Evolutionary conservation across 2,113 vertebrate species (phyloP), one percentile per base, ranked within the genome.

Genomic region (Channa argus): DNA sequence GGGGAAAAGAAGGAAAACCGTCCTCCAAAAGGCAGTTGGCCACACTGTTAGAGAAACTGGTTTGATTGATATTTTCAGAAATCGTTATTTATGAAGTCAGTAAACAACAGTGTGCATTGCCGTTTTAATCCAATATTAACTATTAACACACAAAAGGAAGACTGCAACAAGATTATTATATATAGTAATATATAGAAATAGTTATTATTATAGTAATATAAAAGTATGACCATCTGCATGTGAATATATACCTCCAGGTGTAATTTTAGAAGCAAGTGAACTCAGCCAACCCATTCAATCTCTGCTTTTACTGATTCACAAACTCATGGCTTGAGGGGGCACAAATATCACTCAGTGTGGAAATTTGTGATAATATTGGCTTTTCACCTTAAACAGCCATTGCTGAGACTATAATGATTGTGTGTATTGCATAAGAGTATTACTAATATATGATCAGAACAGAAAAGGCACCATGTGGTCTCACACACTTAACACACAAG

Each of bases 261-360:
- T 24, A 24, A 24, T 24, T 1, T 24, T 24, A 24, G 24, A 24
- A 24, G 24, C 24, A 24, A 24, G 24, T 24, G 24, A 24, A 24
- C 24, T 24, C 24, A 24, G 24, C 24, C 24, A 24, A 62, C 38
- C 24, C 33, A 8, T 33, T 14, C 37, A 39, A 46, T 58, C 37
- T 45, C 41, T 75, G 58, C 63, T 74, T 33, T 54, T 50, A 66
- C 58, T 76, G 76, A 80, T 59, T 85, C 70, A 84, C 50, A 68
- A 8, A 8, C 61, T 74, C 36, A 4, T 43, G 45, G 41, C 75
- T 67, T 38, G 14, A 45, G 36, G 69, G 43, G 43, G 63, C 3
- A 49, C 63, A 71, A 8, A 78, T 60, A 38, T 67, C 5, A 0
- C 46, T 64, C 64, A 51, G 67, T 75, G 85, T 51, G 64, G 33